Percentiles rank a stretch among this genome's conserved stretches.
phyloP scores from a whole-genome alignment of 2,113 vertebrate species.

The Misgurnus anguillicaudatus region DNA sequence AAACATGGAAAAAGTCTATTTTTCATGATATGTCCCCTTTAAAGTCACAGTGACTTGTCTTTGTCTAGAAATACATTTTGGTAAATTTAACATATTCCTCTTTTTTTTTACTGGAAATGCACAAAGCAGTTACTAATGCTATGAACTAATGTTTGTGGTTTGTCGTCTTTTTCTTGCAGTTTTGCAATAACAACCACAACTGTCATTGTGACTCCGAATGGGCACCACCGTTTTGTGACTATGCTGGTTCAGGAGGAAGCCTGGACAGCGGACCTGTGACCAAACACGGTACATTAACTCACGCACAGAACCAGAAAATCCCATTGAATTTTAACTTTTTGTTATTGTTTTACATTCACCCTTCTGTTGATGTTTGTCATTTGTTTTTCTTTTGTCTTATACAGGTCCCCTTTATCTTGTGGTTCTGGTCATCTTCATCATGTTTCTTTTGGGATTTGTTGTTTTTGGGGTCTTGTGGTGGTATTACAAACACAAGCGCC shows the following conservation, averaged over 20 bases:
- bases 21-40: too few species aligned
- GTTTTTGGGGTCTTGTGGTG: slow-evolving; percentile 63
- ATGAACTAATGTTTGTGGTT: not conserved
- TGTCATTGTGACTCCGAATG: slow-evolving; percentile 90
- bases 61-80: too few species aligned
- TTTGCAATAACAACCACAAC: slow-evolving; percentile 96
- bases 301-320: not conserved
- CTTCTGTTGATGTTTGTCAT: not conserved
- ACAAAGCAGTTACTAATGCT: too few species aligned
- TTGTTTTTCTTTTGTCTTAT: not conserved
- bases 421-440: slow-evolving; percentile 59
- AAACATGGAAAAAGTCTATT: too few species aligned
- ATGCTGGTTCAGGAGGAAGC: slow-evolving; percentile 85
- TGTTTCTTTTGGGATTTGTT: slow-evolving; percentile 61
- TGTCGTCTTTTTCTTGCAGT: slow-evolving; percentile 66
- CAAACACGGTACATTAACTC: slow-evolving; percentile 61
- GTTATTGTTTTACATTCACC: not conserved
- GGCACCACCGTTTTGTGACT: slow-evolving; percentile 86
- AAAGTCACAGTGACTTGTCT: too few species aligned
- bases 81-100: too few species aligned
- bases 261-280: slow-evolving; percentile 87
- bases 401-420: slow-evolving; percentile 59
- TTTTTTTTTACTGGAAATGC: too few species aligned
- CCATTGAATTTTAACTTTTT: not conserved
- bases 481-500: slow-evolving; percentile 60